phyloP scores from a whole-genome alignment of 2,113 vertebrate species.

The Gnathonemus longibarbis region DNA sequence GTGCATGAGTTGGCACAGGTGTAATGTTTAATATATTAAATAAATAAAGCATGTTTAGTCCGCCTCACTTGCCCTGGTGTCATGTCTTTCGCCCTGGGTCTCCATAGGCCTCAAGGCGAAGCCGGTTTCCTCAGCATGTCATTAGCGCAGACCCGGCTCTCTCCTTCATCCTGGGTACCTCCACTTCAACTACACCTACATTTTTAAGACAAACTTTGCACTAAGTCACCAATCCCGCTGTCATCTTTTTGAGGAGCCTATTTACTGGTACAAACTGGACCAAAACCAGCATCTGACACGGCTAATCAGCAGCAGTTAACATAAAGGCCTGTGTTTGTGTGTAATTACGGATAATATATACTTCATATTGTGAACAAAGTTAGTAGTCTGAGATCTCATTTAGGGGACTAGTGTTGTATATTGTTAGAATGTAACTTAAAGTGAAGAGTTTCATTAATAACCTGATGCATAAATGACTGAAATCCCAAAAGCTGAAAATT shows the following conservation, averaged over 20 bases:
- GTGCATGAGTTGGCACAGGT: conserved; percentile 33
- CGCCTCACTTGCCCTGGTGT: conserved; percentile 12
- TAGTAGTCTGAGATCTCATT: neutral
- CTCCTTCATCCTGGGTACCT: neutral
- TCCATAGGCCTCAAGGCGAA: neutral
- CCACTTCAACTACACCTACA: neutral
- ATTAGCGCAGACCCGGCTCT: neutral
- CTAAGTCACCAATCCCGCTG: neutral
- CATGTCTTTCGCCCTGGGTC: neutral
- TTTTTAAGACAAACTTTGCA: neutral
- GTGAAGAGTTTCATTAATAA: neutral
- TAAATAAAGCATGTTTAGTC: conserved; percentile 61
- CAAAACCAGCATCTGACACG: neutral
- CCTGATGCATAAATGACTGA: neutral
- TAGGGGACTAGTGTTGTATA: neutral
- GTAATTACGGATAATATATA: neutral
- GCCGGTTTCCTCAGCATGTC: neutral
- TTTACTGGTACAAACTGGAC: neutral
- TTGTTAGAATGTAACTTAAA: neutral
- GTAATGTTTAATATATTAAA: conserved; percentile 38
- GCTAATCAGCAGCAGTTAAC: neutral
- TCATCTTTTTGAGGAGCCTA: neutral
- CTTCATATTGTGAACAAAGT: neutral
- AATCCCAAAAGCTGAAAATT: neutral
- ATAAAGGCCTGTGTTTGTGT: neutral